Evolutionary conservation across 2,797 vertebrate genomes (phyloP).

Genomic region (Hipposideros larvatus): DNA sequence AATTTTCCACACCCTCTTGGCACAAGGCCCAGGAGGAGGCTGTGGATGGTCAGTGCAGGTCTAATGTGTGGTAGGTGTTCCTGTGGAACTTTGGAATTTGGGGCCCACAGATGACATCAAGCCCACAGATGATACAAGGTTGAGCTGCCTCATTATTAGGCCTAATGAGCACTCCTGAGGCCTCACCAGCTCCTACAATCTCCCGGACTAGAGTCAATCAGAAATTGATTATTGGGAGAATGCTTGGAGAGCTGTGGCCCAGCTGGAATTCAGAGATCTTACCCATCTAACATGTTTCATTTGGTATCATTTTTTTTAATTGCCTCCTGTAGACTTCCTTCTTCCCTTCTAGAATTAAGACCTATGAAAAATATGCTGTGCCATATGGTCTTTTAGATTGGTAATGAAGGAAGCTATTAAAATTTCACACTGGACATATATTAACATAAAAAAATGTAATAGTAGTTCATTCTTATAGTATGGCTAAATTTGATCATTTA

Average conservation of each 20-base stretch:
- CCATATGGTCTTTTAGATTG: slow-evolving; percentile 67
- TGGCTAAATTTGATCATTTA: slow-evolving; percentile 71
- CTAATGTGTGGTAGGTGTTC: neutral
- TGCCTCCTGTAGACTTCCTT: slow-evolving; percentile 21
- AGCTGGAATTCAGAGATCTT: neutral
- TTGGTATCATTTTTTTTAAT: neutral
- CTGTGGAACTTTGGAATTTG: neutral
- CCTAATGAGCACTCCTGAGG: neutral
- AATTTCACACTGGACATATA: slow-evolving; percentile 71
- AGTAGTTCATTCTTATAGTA: slow-evolving; percentile 65
- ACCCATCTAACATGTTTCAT: neutral
- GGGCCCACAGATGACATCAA: neutral
- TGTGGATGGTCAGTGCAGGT: neutral
- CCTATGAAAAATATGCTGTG: slow-evolving; percentile 64
- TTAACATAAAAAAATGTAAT: slow-evolving; percentile 70
- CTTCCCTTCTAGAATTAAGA: slow-evolving; percentile 66
- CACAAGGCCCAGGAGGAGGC: neutral
- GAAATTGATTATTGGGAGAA: neutral
- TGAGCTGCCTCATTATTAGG: neutral
- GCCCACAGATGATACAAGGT: neutral
- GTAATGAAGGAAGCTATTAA: slow-evolving; percentile 71
- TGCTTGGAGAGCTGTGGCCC: neutral
- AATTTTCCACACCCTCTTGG: neutral
- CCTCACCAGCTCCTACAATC: neutral
- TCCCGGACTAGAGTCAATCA: slow-evolving; percentile 9